phyloP scores from a whole-genome alignment of 2,113 vertebrate species.

The Cichladusa arquata region DNA sequence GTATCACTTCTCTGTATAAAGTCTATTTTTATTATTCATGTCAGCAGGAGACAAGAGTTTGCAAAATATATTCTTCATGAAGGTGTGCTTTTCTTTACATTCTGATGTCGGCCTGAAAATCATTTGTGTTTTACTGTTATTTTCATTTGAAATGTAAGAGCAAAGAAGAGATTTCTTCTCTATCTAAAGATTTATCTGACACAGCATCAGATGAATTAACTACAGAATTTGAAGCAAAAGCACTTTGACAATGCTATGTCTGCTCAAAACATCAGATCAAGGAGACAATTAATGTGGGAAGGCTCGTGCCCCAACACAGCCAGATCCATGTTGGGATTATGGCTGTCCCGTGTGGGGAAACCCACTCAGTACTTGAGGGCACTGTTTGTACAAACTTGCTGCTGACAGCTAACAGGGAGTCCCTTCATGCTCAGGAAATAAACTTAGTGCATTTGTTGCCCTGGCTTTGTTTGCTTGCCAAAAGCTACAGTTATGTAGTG shows the following conservation, averaged over 20 bases:
- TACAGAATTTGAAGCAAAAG: neutral
- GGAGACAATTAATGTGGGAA: neutral
- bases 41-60: neutral
- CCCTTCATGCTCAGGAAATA: neutral
- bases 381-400: neutral
- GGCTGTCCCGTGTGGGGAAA: neutral
- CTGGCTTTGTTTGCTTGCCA: neutral
- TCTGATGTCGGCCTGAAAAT: neutral
- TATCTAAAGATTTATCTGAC: neutral
- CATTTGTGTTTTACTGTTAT: neutral
- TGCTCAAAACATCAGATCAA: neutral
- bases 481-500: neutral
- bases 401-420: neutral
- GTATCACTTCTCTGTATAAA: neutral
- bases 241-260: neutral
- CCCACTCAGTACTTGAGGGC: neutral
- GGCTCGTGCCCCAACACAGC: fast-evolving
- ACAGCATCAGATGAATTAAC: neutral
- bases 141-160: neutral
- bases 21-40: neutral
- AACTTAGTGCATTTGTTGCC: neutral
- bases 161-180: neutral
- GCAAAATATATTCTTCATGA: neutral
- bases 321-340: fast-evolving
- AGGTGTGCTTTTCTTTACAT: neutral